phyloP scores from a whole-genome alignment of 2,113 vertebrate species.

The Agelaius phoeniceus region DNA sequence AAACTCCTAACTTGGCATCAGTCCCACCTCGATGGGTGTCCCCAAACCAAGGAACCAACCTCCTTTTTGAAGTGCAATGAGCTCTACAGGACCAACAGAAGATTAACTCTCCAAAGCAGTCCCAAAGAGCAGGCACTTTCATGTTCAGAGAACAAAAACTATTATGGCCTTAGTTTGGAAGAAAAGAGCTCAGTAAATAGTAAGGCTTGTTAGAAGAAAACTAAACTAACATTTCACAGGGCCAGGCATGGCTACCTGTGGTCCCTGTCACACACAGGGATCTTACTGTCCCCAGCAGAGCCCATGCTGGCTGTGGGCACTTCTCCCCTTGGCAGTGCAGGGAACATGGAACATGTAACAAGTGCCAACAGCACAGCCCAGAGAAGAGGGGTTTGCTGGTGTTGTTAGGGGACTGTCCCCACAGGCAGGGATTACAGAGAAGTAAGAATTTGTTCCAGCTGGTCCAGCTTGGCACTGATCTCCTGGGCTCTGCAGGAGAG shows the following conservation, averaged over 20 bases:
- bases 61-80: not conserved
- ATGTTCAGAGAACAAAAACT: not conserved
- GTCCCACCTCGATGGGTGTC: fast-evolving
- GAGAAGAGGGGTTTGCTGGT: not conserved
- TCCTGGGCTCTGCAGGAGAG: not conserved
- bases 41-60: not conserved
- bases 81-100: not conserved
- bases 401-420: not conserved
- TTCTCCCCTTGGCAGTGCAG: not conserved
- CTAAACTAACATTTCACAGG: not conserved
- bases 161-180: not conserved
- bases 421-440: not conserved
- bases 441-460: not conserved
- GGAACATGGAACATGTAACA: fast-evolving
- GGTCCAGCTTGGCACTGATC: not conserved
- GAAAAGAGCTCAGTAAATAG: not conserved
- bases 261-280: not conserved
- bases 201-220: not conserved
- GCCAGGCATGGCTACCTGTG: not conserved
- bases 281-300: not conserved
- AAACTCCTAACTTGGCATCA: not conserved
- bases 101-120: not conserved
- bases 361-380: no score
- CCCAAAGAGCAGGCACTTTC: not conserved
- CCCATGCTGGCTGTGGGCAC: not conserved